phyloP scores from a whole-genome alignment of 2,797 vertebrate species.

The Masticophis lateralis region DNA sequence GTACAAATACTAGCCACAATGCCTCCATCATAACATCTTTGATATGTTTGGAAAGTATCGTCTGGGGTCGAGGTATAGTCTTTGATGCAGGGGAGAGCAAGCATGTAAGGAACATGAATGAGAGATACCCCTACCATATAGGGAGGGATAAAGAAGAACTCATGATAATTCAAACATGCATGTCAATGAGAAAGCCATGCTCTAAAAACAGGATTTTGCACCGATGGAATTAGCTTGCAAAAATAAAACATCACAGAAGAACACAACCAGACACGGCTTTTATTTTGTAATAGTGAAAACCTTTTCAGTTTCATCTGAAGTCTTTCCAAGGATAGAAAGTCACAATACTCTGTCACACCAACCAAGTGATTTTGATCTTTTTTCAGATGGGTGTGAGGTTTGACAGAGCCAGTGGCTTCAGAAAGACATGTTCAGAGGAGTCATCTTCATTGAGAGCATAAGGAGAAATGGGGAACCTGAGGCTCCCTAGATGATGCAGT shows the following conservation, averaged over 20 bases:
- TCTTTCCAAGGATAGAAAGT: neutral
- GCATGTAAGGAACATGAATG: neutral
- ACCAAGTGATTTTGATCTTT: conserved; percentile 18
- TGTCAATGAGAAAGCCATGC: neutral
- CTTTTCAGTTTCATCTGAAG: neutral
- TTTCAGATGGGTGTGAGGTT: neutral
- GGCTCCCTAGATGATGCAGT: neutral
- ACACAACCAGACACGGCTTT: neutral
- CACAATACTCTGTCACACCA: conserved; percentile 20
- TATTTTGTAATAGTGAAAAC: neutral
- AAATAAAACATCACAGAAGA: conserved; percentile 27
- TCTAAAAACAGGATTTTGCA: conserved; percentile 30
- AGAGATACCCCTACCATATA: neutral
- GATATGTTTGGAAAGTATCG: neutral
- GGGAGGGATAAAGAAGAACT: neutral
- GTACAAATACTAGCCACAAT: neutral
- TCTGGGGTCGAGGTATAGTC: neutral
- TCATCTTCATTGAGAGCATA: neutral
- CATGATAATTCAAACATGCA: neutral
- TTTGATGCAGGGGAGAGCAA: neutral
- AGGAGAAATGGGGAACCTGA: neutral
- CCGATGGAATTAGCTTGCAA: neutral
- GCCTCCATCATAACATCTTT: neutral
- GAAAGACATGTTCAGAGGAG: conserved; percentile 8
- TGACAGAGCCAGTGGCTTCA: conserved; percentile 25